Evolutionary conservation across 2,797 vertebrate species (phyloP).

Genomic region (Monodelphis domestica): DNA sequence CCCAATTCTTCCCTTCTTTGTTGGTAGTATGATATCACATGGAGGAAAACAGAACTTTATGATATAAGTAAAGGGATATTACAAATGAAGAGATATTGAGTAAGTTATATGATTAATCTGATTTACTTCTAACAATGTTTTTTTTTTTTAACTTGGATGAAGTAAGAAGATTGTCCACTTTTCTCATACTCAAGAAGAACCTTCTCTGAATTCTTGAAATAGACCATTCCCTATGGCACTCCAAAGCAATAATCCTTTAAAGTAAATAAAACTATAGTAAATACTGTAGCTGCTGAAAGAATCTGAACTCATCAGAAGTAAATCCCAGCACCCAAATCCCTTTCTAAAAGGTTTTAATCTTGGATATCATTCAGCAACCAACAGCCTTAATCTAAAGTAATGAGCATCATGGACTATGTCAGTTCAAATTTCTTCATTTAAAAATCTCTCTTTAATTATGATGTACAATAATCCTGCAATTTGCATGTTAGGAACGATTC

Average conservation of each 20-base stretch:
- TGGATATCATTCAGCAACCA: constrained; percentile 11
- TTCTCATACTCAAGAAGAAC: background rate
- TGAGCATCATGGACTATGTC: constrained; percentile 28
- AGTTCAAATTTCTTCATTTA: constrained; percentile 65
- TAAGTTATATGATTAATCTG: rapidly evolving
- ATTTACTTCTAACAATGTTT: background rate
- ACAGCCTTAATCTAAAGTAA: constrained; percentile 18
- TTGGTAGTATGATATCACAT: background rate
- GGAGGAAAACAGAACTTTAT: background rate
- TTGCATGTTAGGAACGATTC: constrained; percentile 74
- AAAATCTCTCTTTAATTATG: constrained; percentile 76
- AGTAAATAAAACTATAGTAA: background rate
- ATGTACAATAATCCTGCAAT: constrained; percentile 70
- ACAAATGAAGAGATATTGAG: too few species aligned
- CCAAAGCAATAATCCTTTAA: background rate
- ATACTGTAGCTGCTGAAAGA: background rate
- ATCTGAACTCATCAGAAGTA: constrained; percentile 27
- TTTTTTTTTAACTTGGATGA: too few species aligned
- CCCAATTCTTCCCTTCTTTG: background rate
- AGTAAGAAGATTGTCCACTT: background rate
- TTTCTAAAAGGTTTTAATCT: constrained; percentile 11
- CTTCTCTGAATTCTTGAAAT: background rate
- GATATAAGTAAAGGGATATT: background rate
- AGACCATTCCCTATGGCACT: background rate
- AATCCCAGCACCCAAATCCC: background rate